A percentile compares a stretch with the other conserved stretches of the same genome.
Conservation (phyloP, 2,888 invertebrate genomes). For the Belgica antarctica region DNA sequence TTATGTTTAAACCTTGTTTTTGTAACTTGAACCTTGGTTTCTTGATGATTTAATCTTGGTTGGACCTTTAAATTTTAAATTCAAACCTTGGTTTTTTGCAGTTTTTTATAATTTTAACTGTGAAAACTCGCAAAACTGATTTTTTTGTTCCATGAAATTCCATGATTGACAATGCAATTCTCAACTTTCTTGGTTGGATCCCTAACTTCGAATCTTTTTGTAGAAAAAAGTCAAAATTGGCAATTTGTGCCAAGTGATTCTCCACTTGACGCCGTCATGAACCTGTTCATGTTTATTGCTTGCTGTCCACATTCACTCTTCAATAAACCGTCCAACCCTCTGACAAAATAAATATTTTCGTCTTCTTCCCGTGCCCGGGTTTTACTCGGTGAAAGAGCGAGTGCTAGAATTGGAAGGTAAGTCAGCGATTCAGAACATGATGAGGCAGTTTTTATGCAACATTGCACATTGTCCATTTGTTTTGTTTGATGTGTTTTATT, state of each 20-base stretch:
- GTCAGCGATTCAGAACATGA: slow-evolving; percentile 42
- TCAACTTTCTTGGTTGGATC: slow-evolving; percentile 19
- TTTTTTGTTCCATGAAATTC: too few relatives aligned
- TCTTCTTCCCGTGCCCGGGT: not conserved
- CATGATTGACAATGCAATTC: slow-evolving; percentile 12
- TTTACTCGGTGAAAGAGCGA: slow-evolving; percentile 27
- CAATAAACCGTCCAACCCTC: slow-evolving; percentile 16
- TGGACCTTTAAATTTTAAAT: too few relatives aligned
- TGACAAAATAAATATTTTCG: slow-evolving; percentile 1
- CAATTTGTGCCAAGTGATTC: too few relatives aligned
- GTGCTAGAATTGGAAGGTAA: not conserved
- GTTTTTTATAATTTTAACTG: too few relatives aligned
- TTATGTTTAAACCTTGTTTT: too few relatives aligned
- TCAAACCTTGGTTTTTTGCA: too few relatives aligned
- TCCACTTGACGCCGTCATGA: slow-evolving; percentile 26
- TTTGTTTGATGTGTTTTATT: not conserved
- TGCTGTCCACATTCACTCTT: not conserved
- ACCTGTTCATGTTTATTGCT: slow-evolving; percentile 41
- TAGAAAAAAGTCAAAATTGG: too few relatives aligned
- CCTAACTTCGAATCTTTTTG: too few relatives aligned
- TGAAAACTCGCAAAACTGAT: too few relatives aligned
- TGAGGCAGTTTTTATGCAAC: slow-evolving; percentile 41
- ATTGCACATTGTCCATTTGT: slow-evolving; percentile 42
- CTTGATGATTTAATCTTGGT: too few relatives aligned
- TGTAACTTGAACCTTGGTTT: too few relatives aligned